A percentile compares a stretch with the other conserved stretches of the same genome.
Conservation (phyloP, 2,888 invertebrate species). For the Lasioglossum marginatum region DNA sequence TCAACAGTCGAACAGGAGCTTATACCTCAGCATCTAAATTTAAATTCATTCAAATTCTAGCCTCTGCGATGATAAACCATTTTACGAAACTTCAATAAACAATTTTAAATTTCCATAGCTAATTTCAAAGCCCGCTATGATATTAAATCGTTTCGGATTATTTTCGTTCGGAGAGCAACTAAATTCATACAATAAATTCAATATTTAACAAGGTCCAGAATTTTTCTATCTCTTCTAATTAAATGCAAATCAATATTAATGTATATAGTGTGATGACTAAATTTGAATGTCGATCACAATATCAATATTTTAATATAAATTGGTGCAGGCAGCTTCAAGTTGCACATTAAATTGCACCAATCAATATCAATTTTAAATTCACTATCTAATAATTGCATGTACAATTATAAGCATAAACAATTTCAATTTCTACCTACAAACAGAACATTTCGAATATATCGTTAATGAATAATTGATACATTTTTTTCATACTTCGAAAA, state of each 20-base stretch:
- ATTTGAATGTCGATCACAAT: not conserved
- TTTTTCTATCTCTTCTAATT: not conserved
- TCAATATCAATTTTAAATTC: not conserved
- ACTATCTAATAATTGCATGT: not conserved
- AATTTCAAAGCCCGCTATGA: not conserved
- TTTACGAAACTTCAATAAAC: not conserved
- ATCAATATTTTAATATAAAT: not conserved
- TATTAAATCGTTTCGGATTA: not conserved
- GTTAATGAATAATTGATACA: no score
- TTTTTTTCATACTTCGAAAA: no score
- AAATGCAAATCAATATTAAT: not conserved
- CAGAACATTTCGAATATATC: no score
- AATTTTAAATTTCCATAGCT: not conserved
- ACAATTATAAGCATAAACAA: no score
- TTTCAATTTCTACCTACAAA: no score
- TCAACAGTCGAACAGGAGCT: not conserved
- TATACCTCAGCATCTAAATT: not conserved
- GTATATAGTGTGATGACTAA: not conserved
- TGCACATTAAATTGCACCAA: not conserved
- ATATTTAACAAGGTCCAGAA: not conserved
- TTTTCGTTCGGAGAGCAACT: not conserved
- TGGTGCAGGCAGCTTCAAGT: not conserved
- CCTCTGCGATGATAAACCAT: not conserved
- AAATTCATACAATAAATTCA: not conserved
- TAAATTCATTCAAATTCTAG: not conserved